These are phyloP conservation scores for Pseudorhiza aurosa DNA, from an alignment of 30 jellyfish, hydroid and myxozoan species.

Conservation along the genomic window DNA sequence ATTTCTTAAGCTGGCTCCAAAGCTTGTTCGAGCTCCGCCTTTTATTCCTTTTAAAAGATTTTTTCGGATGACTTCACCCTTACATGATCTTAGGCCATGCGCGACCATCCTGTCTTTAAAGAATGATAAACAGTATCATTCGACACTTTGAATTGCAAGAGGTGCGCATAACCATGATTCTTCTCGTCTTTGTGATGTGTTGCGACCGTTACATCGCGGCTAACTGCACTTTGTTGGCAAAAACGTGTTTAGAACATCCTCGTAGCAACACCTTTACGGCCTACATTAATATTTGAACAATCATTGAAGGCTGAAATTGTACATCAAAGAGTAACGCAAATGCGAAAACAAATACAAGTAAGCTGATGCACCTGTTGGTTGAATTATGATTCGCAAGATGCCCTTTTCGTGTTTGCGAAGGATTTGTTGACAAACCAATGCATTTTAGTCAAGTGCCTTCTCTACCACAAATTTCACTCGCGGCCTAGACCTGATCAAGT, in stretches of 20 bases:
- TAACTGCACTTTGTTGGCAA: too few relatives aligned
- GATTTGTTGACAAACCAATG: slow-evolving; percentile 3
- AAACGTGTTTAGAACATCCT: not conserved
- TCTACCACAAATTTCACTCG: not conserved
- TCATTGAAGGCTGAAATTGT: not conserved
- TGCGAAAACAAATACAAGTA: not conserved
- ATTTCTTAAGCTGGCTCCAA: too few relatives aligned
- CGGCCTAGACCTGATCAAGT: not conserved
- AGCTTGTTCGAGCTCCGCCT: too few relatives aligned
- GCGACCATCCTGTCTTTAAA: too few relatives aligned
- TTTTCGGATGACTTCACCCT: too few relatives aligned
- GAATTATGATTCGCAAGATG: not conserved
- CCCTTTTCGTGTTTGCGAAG: not conserved
- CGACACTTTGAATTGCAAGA: slow-evolving; percentile 20
- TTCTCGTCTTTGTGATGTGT: too few relatives aligned
- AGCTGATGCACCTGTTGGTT: slow-evolving; percentile 10
- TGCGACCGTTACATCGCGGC: too few relatives aligned
- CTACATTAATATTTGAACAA: slow-evolving; percentile 4
- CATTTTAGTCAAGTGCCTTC: not conserved
- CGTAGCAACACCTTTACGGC: not conserved
- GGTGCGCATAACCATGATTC: too few relatives aligned
- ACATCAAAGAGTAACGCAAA: not conserved
- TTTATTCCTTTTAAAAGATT: too few relatives aligned
- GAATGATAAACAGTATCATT: too few relatives aligned
- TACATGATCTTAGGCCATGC: too few relatives aligned